Conservation (phyloP, 2,113 vertebrate genomes). For the Paradisaea rubra region DNA sequence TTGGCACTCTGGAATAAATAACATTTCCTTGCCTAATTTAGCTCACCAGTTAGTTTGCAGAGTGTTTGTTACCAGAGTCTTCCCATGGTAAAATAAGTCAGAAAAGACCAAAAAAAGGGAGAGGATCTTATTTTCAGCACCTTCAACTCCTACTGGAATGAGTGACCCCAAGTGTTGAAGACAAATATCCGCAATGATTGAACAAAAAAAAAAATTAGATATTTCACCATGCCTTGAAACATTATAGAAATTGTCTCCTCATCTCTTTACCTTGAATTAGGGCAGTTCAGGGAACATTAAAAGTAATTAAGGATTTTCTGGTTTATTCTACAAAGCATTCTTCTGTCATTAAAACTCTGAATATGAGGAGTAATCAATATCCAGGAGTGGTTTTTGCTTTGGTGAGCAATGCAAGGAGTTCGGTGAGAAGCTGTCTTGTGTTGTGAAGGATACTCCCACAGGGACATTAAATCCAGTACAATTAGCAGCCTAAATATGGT, state of each 20-base stretch:
- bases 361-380: not conserved
- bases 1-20: not conserved
- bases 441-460: not conserved
- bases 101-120: not conserved
- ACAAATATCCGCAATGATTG: not conserved
- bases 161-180: not conserved
- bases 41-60: not conserved
- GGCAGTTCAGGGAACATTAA: not conserved
- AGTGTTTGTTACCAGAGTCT: not conserved
- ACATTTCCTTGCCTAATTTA: not conserved
- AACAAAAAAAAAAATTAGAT: not conserved
- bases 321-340: not conserved
- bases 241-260: not conserved
- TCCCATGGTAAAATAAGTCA: not conserved
- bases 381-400: not conserved
- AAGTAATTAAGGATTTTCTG: not conserved
- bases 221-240: not conserved
- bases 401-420: not conserved
- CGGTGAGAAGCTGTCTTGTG: not conserved
- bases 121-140: not conserved
- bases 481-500: slow-evolving; percentile 39
- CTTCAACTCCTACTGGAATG: not conserved
- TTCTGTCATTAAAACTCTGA: not conserved
- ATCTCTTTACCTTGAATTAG: not conserved
- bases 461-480: not conserved